phyloP scores from a whole-genome alignment of 2,113 vertebrate genomes.

The Danionella cerebrum region DNA sequence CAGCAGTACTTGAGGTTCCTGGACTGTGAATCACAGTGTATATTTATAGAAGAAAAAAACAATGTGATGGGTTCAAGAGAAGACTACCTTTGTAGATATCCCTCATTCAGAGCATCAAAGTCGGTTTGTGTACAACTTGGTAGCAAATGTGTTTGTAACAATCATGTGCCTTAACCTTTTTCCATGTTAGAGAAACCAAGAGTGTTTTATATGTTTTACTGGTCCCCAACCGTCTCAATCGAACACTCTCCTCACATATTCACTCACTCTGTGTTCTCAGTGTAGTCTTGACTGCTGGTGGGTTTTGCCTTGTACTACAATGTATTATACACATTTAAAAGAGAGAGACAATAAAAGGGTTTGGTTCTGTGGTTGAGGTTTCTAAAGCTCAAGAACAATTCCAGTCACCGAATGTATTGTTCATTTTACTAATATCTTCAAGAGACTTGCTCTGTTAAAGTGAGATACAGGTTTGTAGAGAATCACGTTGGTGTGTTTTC shows the following conservation, averaged over 20 bases:
- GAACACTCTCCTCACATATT: slow-evolving; percentile 40
- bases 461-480: slow-evolving; percentile 88
- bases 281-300: slow-evolving; percentile 79
- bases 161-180: slow-evolving; percentile 97
- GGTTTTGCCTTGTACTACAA: slow-evolving; percentile 81
- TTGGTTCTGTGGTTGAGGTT: slow-evolving; percentile 74
- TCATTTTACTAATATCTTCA: slow-evolving; percentile 85
- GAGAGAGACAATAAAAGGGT: slow-evolving; percentile 59
- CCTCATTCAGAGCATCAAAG: slow-evolving; percentile 61
- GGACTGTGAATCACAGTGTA: slow-evolving; percentile 26
- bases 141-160: slow-evolving; percentile 91
- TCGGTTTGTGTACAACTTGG: slow-evolving; percentile 76
- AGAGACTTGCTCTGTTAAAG: slow-evolving; percentile 78
- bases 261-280: slow-evolving; percentile 40
- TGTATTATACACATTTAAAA: slow-evolving; percentile 82
- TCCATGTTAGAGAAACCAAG: slow-evolving; percentile 78
- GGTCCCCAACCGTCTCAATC: neutral
- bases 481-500: slow-evolving; percentile 94
- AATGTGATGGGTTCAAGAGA: slow-evolving; percentile 42
- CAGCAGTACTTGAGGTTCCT: slow-evolving; percentile 28
- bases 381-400: slow-evolving; percentile 60
- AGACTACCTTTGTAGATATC: slow-evolving; percentile 66
- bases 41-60: slow-evolving; percentile 37
- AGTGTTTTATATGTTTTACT: slow-evolving; percentile 72
- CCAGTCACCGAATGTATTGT: slow-evolving; percentile 86